phyloP scores from a whole-genome alignment of 2,888 invertebrate species.

The Invenusta paracnida region DNA sequence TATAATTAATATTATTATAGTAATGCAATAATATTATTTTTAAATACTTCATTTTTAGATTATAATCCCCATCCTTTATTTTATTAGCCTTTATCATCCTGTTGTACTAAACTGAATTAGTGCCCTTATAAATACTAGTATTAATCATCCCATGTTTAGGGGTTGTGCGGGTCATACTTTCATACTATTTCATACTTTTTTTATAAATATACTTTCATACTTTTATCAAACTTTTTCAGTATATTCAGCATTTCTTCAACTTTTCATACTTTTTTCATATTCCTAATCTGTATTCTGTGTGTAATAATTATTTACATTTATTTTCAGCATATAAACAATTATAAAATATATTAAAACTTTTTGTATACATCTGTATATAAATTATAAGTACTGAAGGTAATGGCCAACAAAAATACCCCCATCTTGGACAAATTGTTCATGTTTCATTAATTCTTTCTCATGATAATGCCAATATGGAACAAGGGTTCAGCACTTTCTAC shows the following conservation, averaged over 20 bases:
- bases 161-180: background rate
- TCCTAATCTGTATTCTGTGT: background rate
- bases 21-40: too few species aligned
- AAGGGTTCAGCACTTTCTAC: background rate
- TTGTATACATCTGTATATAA: background rate
- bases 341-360: too few species aligned
- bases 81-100: too few species aligned
- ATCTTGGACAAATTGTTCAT: background rate
- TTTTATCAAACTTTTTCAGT: too few species aligned
- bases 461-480: background rate
- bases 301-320: background rate
- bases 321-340: background rate
- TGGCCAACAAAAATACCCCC: background rate
- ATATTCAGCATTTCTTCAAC: background rate
- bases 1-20: too few species aligned
- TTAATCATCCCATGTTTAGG: too few species aligned
- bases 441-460: slow-evolving; percentile 42
- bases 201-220: too few species aligned
- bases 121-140: too few species aligned
- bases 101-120: too few species aligned
- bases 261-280: background rate
- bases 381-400: background rate
- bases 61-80: too few species aligned
- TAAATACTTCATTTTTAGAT: too few species aligned
- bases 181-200: too few species aligned